Conservation (phyloP, 2,888 invertebrate species). For the Quadroppia sp. region DNA sequence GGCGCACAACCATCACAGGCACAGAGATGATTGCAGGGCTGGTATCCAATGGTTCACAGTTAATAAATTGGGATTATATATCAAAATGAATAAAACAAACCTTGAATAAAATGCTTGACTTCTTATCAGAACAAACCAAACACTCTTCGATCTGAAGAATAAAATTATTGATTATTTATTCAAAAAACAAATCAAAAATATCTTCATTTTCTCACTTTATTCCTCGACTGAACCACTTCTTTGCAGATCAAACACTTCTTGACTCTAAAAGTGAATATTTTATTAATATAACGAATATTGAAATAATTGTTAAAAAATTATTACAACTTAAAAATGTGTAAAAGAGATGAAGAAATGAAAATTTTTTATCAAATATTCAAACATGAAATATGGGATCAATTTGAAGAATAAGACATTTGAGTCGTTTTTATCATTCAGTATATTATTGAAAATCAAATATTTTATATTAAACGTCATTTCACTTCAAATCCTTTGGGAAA, state of each 20-base stretch:
- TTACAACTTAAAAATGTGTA: too few species aligned
- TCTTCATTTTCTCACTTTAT: conserved; percentile 60
- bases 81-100: background rate
- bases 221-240: conserved; percentile 70
- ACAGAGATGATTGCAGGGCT: conserved; percentile 90
- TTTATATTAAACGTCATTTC: too few species aligned
- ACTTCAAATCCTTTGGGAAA: too few species aligned
- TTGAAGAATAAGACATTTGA: too few species aligned
- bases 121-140: conserved; percentile 89
- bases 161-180: conserved; percentile 6
- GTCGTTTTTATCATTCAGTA: too few species aligned
- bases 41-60: background rate
- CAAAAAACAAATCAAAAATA: background rate
- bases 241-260: conserved; percentile 94
- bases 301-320: too few species aligned
- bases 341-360: background rate
- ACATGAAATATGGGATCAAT: background rate
- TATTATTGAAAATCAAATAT: too few species aligned
- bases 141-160: conserved; percentile 81
- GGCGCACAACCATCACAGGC: conserved; percentile 78
- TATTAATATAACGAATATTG: too few species aligned
- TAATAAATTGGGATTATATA: too few species aligned
- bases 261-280: conserved; percentile 60
- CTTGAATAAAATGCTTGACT: conserved; percentile 83
- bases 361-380: background rate